phyloP scores from a whole-genome alignment of 1,140 invertebrate species.

The Bactericera cockerelli region DNA sequence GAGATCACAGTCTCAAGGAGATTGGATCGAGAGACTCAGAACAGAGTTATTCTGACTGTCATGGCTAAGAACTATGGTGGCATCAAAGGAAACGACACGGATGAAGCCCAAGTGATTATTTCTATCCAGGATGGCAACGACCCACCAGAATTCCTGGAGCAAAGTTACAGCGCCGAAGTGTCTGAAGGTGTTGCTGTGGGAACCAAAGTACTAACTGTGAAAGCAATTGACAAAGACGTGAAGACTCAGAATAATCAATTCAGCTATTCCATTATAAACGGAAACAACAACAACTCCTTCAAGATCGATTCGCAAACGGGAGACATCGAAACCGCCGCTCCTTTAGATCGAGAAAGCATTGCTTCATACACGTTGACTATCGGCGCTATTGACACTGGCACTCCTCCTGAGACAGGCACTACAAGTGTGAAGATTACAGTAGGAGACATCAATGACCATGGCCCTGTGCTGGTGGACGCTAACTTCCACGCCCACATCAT shows the following conservation, averaged over 20 bases:
- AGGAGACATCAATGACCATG: constrained; percentile 85
- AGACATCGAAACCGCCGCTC: constrained; percentile 55
- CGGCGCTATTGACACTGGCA: constrained; percentile 75
- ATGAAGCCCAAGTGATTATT: constrained; percentile 84
- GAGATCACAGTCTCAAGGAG: constrained; percentile 63
- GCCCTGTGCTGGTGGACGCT: constrained; percentile 59
- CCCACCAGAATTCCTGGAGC: constrained; percentile 74
- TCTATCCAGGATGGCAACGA: constrained; percentile 91
- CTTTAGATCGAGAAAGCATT: constrained; percentile 67
- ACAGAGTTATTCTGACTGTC: constrained; percentile 73
- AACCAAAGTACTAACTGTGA: constrained; percentile 57
- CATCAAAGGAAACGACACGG: constrained; percentile 84
- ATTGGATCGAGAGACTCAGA: constrained; percentile 81
- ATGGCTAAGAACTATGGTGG: constrained; percentile 89
- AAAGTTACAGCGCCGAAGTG: constrained; percentile 54
- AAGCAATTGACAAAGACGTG: constrained; percentile 82
- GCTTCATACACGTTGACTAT: constrained; percentile 63
- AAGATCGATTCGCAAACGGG: constrained; percentile 77
- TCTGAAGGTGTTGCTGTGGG: constrained; percentile 60
- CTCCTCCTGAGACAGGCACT: constrained; percentile 74
- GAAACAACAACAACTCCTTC: constrained; percentile 67
- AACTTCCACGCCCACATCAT: constrained; percentile 56
- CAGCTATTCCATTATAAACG: constrained; percentile 73
- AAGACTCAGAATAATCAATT: constrained; percentile 82
- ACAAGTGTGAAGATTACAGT: constrained; percentile 59